Evolutionary conservation across 2,888 invertebrate species (phyloP).

Genomic region (Invenusta paracnida): DNA sequence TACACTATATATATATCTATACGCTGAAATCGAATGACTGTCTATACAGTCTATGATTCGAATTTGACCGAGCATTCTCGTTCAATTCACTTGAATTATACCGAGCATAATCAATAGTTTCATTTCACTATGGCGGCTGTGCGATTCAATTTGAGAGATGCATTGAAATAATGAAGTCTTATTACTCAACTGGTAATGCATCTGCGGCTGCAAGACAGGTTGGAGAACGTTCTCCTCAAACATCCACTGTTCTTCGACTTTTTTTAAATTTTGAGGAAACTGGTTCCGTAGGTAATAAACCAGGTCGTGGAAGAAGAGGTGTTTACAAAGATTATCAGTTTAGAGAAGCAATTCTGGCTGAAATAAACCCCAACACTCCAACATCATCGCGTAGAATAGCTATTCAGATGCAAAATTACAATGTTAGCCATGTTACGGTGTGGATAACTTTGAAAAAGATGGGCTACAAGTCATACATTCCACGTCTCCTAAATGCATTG

Average conservation of each 20-base stretch:
- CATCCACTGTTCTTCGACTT: too few relatives aligned
- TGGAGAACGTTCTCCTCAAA: too few relatives aligned
- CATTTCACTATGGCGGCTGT: not conserved
- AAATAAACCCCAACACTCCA: not conserved
- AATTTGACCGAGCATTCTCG: not conserved
- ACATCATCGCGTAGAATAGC: slow-evolving; percentile 17
- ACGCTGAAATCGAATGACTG: not conserved
- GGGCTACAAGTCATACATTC: slow-evolving; percentile 20
- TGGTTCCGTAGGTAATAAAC: too few relatives aligned
- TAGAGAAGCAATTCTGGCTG: not conserved
- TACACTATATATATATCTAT: not conserved
- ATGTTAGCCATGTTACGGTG: slow-evolving; percentile 25
- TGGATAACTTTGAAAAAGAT: slow-evolving; percentile 21
- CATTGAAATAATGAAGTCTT: too few relatives aligned
- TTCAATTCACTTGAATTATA: not conserved
- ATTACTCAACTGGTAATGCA: not conserved
- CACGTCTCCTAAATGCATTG: slow-evolving; percentile 15
- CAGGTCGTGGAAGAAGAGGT: too few relatives aligned
- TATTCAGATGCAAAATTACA: slow-evolving; percentile 18
- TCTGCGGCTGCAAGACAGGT: too few relatives aligned
- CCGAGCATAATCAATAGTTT: not conserved
- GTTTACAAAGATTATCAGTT: too few relatives aligned
- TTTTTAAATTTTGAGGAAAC: too few relatives aligned
- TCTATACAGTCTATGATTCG: not conserved
- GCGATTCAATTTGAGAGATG: not conserved